A percentile compares a stretch with the other conserved stretches of the same genome.
Conservation (phyloP, 2,797 vertebrate species). For the Sebastes taczanowskii region DNA sequence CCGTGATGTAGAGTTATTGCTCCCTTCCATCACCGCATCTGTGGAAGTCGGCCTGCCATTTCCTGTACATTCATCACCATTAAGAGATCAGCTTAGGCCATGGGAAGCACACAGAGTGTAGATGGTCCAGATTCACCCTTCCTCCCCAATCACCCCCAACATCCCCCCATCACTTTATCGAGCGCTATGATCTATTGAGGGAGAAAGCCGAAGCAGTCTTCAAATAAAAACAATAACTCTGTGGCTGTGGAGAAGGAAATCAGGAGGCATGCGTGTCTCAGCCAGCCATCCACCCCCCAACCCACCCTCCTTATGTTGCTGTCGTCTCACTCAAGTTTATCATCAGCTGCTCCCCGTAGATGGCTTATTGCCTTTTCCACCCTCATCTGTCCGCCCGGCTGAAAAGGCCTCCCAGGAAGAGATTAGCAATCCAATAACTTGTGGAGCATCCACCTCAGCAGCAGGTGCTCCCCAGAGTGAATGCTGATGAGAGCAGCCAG, state of each 20-base stretch:
- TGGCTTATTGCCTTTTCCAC: slow-evolving; percentile 75
- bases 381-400: slow-evolving; percentile 66
- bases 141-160: neutral
- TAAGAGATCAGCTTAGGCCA: slow-evolving; percentile 35
- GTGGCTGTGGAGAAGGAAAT: slow-evolving; percentile 46
- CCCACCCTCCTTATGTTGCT: slow-evolving; percentile 3
- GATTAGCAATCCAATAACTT: slow-evolving; percentile 81
- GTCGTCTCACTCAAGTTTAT: slow-evolving; percentile 64
- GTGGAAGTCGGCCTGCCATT: slow-evolving; percentile 28
- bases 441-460: slow-evolving; percentile 69
- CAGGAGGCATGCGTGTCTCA: slow-evolving; percentile 30
- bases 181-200: slow-evolving; percentile 79
- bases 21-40: slow-evolving; percentile 47
- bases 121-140: slow-evolving; percentile 60
- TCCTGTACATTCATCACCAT: slow-evolving; percentile 62
- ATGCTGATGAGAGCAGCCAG: slow-evolving; percentile 73
- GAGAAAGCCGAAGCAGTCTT: slow-evolving; percentile 58
- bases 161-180: slow-evolving; percentile 66
- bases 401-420: slow-evolving; percentile 79
- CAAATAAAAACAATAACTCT: slow-evolving; percentile 82
- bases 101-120: neutral
- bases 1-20: slow-evolving; percentile 54
- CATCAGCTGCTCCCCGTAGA: slow-evolving; percentile 66
- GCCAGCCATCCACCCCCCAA: slow-evolving; percentile 8
- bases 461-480: slow-evolving; percentile 71